phyloP scores from a whole-genome alignment of 2,113 vertebrate species.

The Dipodomys spectabilis region DNA sequence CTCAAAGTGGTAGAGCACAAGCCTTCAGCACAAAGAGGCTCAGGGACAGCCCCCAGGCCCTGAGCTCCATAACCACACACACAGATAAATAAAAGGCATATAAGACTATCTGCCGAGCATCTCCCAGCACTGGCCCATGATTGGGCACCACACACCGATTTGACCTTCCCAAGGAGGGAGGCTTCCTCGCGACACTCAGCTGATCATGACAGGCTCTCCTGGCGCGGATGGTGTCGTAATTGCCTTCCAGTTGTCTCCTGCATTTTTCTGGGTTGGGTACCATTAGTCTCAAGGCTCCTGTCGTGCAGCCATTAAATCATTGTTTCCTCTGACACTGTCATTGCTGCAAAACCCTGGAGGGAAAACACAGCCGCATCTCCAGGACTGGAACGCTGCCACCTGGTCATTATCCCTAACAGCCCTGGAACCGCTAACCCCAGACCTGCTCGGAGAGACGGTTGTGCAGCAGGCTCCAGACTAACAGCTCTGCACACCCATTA shows the following conservation, averaged over 20 bases:
- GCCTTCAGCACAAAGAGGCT: too few species aligned
- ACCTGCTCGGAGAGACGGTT: fast-evolving
- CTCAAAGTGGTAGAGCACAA: too few species aligned
- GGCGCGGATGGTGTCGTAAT: conserved; percentile 75
- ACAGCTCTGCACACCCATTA: neutral
- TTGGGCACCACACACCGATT: neutral
- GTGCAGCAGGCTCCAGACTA: neutral
- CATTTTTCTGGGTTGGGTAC: conserved; percentile 74
- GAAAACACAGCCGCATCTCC: conserved; percentile 22
- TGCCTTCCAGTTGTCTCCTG: conserved; percentile 69
- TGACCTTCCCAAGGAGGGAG: conserved; percentile 78
- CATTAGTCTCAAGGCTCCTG: conserved; percentile 77
- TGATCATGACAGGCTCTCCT: conserved; percentile 75
- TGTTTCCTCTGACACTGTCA: conserved; percentile 62
- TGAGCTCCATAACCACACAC: too few species aligned
- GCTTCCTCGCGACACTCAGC: conserved; percentile 57
- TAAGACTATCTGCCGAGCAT: neutral
- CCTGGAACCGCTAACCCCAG: neutral
- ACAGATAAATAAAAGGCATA: too few species aligned
- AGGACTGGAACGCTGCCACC: neutral
- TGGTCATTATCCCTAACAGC: conserved; percentile 28
- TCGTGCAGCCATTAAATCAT: conserved; percentile 74
- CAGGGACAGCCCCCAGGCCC: too few species aligned
- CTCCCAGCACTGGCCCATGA: neutral
- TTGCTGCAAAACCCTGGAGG: conserved; percentile 75